A percentile compares a stretch with the other conserved stretches of the same genome.
phyloP scores from a whole-genome alignment of 2,888 invertebrate genomes.

The Heterodera filipjevi region DNA sequence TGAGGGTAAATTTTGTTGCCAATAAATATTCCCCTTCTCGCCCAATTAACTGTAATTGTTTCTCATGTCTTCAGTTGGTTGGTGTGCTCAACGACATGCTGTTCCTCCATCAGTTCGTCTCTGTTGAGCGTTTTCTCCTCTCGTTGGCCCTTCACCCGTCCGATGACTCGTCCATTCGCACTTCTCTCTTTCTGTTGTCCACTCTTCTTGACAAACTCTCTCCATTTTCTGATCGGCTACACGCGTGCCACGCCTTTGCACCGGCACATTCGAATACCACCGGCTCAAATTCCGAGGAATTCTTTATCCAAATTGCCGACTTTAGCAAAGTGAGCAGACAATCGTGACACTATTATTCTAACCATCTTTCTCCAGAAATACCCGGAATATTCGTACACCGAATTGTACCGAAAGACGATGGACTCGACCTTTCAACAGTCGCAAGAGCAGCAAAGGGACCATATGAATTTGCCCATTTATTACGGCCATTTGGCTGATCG shows the following conservation, averaged over 20 bases:
- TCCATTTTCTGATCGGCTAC: slow-evolving; percentile 27
- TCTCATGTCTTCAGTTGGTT: slow-evolving; percentile 37
- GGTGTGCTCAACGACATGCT: slow-evolving; percentile 47
- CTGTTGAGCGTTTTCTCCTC: slow-evolving; percentile 54
- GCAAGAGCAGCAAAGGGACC: slow-evolving; percentile 19
- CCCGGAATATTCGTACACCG: slow-evolving; percentile 44
- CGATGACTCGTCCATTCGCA: slow-evolving; percentile 48
- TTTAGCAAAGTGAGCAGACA: slow-evolving; percentile 40
- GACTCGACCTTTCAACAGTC: slow-evolving; percentile 22
- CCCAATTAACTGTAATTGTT: background rate
- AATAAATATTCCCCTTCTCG: background rate
- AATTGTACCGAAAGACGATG: slow-evolving; percentile 26
- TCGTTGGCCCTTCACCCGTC: slow-evolving; percentile 54
- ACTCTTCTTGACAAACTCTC: slow-evolving; percentile 29
- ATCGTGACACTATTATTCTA: background rate
- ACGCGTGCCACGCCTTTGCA: slow-evolving; percentile 32
- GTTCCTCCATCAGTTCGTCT: slow-evolving; percentile 46
- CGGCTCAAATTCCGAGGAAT: slow-evolving; percentile 44
- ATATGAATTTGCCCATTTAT: slow-evolving; percentile 46
- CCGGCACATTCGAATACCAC: slow-evolving; percentile 33
- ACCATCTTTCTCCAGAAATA: slow-evolving; percentile 32
- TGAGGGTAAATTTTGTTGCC: background rate
- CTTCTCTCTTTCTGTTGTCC: slow-evolving; percentile 33
- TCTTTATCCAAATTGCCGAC: slow-evolving; percentile 49
- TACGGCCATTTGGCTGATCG: slow-evolving; percentile 47